Evolutionary conservation across 2,888 invertebrate genomes (phyloP).

Genomic region (Amphipyra berbera): DNA sequence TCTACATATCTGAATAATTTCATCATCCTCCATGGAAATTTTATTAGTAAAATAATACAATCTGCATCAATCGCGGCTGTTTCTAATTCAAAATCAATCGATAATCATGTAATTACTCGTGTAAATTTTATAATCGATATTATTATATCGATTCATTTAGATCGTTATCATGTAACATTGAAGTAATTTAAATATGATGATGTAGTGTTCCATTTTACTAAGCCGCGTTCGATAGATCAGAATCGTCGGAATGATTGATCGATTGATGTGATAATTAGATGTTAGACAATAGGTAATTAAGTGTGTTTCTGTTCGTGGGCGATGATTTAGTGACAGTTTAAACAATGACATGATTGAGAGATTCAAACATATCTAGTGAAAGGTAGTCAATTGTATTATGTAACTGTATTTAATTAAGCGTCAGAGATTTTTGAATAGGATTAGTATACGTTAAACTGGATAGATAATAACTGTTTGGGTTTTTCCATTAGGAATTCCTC

Average conservation of each 20-base stretch:
- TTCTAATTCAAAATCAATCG: slow-evolving; percentile 37
- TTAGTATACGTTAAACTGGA: too few relatives aligned
- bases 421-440: too few relatives aligned
- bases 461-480: too few relatives aligned
- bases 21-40: slow-evolving; percentile 3
- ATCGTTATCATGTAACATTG: slow-evolving; percentile 48
- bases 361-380: slow-evolving; percentile 19
- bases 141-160: slow-evolving; percentile 50
- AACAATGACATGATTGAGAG: slow-evolving; percentile 52
- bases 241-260: slow-evolving; percentile 49
- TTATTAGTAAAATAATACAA: neutral
- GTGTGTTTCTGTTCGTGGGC: slow-evolving; percentile 39
- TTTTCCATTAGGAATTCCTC: too few relatives aligned
- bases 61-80: slow-evolving; percentile 13
- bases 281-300: slow-evolving; percentile 55
- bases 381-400: slow-evolving; percentile 36
- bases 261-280: slow-evolving; percentile 44
- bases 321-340: slow-evolving; percentile 38
- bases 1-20: too few relatives aligned
- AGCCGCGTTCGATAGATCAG: slow-evolving; percentile 45
- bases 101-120: slow-evolving; percentile 43
- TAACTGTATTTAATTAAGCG: slow-evolving; percentile 13
- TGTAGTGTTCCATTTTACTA: slow-evolving; percentile 39
- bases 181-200: slow-evolving; percentile 33
- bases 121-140: slow-evolving; percentile 47